Conservation (phyloP, 30 jellyfish, hydroid and myxozoan genomes). For the Chrysaora quinquecirrha region DNA sequence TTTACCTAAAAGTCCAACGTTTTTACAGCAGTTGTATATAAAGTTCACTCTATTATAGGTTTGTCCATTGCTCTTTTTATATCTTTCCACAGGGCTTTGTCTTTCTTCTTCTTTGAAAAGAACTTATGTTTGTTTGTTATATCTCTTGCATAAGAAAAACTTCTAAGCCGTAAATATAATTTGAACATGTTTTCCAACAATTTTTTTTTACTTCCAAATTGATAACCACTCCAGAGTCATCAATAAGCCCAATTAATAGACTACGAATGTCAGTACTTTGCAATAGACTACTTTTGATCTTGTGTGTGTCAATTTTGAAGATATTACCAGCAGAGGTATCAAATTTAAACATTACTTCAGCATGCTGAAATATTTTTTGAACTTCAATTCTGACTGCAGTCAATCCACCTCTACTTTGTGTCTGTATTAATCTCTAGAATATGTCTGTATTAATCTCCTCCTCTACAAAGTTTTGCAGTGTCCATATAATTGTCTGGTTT, state of each 20-base stretch:
- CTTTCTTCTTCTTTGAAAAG: background rate
- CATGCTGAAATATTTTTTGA: constrained; percentile 1
- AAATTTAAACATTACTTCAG: background rate
- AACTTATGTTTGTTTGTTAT: background rate
- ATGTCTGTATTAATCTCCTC: too few species aligned
- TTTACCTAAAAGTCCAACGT: background rate
- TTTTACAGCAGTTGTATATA: too few species aligned
- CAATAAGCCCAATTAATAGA: background rate
- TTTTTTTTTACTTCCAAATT: background rate
- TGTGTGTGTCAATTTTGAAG: background rate
- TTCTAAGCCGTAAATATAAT: background rate
- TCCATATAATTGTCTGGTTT: background rate
- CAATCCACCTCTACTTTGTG: constrained; percentile 12
- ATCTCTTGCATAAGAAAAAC: background rate
- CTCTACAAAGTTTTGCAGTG: background rate
- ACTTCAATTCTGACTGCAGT: constrained; percentile 4
- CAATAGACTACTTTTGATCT: background rate
- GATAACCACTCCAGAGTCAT: background rate
- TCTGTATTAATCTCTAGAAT: background rate
- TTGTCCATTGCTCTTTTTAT: background rate
- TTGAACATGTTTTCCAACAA: background rate
- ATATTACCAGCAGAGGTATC: background rate
- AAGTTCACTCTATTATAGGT: background rate
- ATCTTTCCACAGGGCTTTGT: background rate
- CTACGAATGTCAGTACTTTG: background rate